Conservation (phyloP, 2,113 vertebrate species). For the Vanacampus margaritifer region DNA sequence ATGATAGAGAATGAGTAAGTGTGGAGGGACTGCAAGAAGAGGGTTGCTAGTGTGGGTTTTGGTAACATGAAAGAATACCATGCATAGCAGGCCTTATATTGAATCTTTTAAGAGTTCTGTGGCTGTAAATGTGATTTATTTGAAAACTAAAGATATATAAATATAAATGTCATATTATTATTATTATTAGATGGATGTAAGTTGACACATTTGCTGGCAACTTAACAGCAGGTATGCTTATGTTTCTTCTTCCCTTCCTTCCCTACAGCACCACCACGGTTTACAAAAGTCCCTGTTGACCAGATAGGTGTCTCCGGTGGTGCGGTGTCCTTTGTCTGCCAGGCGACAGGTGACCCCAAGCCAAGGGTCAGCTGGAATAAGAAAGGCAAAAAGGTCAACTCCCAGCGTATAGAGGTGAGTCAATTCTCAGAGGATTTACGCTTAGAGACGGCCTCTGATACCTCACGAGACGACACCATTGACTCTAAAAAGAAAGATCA, state of each 20-base stretch:
- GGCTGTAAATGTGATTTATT: neutral
- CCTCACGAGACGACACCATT: neutral
- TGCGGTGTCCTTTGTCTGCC: conserved; percentile 97
- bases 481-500: neutral
- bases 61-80: conserved; percentile 12
- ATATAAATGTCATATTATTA: neutral
- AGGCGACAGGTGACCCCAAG: conserved; percentile 91
- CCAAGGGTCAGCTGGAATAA: conserved; percentile 97
- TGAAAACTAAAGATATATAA: neutral
- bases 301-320: conserved; percentile 96
- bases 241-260: neutral
- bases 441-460: neutral
- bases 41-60: conserved; percentile 15
- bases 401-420: conserved; percentile 94
- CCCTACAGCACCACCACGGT: conserved; percentile 75
- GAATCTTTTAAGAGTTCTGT: no score
- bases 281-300: conserved; percentile 90
- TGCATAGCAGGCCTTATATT: neutral
- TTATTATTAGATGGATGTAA: conserved; percentile 6
- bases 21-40: neutral
- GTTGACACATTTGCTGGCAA: conserved; percentile 10
- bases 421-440: neutral
- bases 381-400: conserved; percentile 97
- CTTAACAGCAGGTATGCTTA: conserved; percentile 7
- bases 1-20: neutral